Base-by-base conservation (phyloP, 1,140 invertebrate genomes). In the Calephelis nemesis region DNA sequence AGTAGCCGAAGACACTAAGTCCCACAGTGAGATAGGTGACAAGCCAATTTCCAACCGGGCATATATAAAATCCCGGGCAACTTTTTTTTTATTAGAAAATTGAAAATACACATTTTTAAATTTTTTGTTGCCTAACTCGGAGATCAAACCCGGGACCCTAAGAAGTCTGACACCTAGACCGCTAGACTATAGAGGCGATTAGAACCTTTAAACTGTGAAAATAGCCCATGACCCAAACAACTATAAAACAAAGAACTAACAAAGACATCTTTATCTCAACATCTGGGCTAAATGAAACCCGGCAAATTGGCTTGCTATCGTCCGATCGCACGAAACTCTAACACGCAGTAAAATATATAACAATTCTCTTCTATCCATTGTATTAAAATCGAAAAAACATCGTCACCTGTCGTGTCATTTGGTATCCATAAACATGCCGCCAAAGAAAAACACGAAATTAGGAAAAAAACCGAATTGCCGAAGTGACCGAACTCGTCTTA, bases 381-480 rank as follows among this genome's bases (percentile, higher is more conserved):
- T 81, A 74, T 69, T 74, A 70, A 74, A 60, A 73, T 47, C 65
- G 71, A 78, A 82, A 87, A 80, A 78, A 76, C 69, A 73, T 73
- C 84, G 87, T 89, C 88, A 91, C 87, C 87, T 91, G 88, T 88
- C 85, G 87, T 89, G 88, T 91, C 88, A 89, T 91, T 91, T 89
- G 88, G 88, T 84, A 67, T 85, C 83, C 85, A 87, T 87, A 84
- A 91, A 84, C 83, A 69, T 54, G 74, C 88, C 88, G 88, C 82
- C 87, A 89, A 89, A 91, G 87, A 89, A 88, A 45, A 84, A 85
- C 79, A 88, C 68, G 73, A 81, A 85, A 85, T 83, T 83, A 82
- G 74, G 78, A 84, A 85, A 89, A 87, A 83, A 87, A 82, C 69
- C 47, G 72, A 78, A 85, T 81, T 82, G 80, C 76, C 81, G 73